Conservation (phyloP, 2,888 invertebrate species). For the Reticulitermes lucifugus region DNA sequence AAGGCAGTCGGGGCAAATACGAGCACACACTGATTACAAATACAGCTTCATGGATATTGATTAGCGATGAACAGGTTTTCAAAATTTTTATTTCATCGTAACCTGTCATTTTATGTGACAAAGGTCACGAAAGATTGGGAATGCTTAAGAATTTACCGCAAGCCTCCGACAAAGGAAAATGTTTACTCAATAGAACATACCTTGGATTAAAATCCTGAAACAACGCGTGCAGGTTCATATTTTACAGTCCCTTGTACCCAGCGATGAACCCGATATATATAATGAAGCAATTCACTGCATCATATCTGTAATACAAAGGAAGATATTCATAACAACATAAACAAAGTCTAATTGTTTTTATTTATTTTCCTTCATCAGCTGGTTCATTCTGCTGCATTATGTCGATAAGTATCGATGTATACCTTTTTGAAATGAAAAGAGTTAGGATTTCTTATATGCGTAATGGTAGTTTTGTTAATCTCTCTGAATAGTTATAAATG, state of each 20-base stretch:
- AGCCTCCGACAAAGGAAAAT: background rate
- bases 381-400: conserved; percentile 6
- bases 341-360: conserved; percentile 3
- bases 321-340: background rate
- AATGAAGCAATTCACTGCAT: conserved; percentile 8
- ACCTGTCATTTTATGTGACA: no score
- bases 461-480: no score
- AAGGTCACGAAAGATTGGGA: background rate
- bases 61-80: no score
- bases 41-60: no score
- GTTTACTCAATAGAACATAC: conserved; percentile 63
- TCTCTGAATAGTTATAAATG: no score
- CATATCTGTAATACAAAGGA: background rate
- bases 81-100: no score
- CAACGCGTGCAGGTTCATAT: conserved; percentile 89
- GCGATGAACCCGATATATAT: conserved; percentile 7
- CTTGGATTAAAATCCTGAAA: conserved; percentile 94
- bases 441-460: background rate
- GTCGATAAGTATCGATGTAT: background rate
- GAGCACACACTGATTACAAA: no score
- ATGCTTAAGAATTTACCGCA: background rate
- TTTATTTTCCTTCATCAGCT: conserved; percentile 37
- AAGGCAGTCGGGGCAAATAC: no score
- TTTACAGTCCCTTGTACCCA: conserved; percentile 48
- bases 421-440: no score